Base-by-base conservation (phyloP, 2,888 invertebrate genomes). In the Eupsilia transversa region DNA sequence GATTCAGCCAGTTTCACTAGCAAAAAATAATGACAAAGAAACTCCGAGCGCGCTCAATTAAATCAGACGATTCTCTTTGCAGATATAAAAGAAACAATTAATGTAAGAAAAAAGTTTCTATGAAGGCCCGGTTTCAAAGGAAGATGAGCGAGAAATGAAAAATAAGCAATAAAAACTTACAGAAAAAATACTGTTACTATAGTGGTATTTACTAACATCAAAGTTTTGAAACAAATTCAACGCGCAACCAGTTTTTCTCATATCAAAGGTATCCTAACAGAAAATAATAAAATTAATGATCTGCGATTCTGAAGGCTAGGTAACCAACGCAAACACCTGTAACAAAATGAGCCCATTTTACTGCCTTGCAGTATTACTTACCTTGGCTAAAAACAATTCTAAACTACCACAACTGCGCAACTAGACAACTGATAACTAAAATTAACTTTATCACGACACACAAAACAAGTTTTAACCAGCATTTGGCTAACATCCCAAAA, bases 61-160 rank as follows among this genome's bases (percentile, higher is more conserved):
- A 87, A 86, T 85, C 79, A 63, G 52, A 79, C 77, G 82, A 72
- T 71, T 82, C 87, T 75, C 80, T 84, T 83, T 74, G 60, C 72
- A 87, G 85, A 87, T 83, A 82, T 82, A 83, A 87, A 85, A 77
- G 85, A 86, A 86, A 89, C 86, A 88, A 89, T 90, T 90, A 90
- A 89, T 87, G 70, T 72, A 79, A 81, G 85, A 74, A 78, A 79
- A 84, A 87, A 84, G 74, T 83, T 83, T 46, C 33, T 69, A 59
- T 59, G 60, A 74, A 77, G 82, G 73, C 20, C 20, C 30, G 57
- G 57, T 56, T 17, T 56, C 56, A 27, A 2, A 14, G 64, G 0
- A 6, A 72, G 56, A 67, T 59, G 76, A 78, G 70, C 59, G 74
- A 64, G 23, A 38, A 68, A 66, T 69, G 27, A 59, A 4, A 20